Conservation (phyloP, 2,797 vertebrate genomes). For the Esox lucius region DNA sequence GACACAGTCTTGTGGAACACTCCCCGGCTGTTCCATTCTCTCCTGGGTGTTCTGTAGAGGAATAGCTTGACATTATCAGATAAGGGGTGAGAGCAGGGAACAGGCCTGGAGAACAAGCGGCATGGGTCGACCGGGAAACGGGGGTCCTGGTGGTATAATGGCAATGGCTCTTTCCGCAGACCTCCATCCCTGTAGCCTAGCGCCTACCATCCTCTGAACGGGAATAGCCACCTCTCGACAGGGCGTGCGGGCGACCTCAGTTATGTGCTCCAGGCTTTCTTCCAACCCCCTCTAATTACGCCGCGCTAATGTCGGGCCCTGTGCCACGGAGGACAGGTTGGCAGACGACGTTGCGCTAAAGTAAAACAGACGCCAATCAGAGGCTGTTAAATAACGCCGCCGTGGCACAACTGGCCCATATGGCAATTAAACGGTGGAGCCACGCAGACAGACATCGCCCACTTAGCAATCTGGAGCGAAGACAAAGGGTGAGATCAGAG, state of each 20-base stretch:
- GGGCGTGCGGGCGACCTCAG: neutral
- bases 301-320: conserved; percentile 1
- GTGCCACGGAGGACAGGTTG: conserved; percentile 12
- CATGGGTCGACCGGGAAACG: neutral
- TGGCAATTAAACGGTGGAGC: conserved; percentile 5
- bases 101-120: neutral
- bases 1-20: neutral
- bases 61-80: neutral
- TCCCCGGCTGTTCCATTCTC: conserved; percentile 11
- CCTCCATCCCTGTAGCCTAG: neutral
- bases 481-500: too few relatives aligned
- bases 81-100: neutral
- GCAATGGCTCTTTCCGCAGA: neutral
- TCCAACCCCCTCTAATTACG: neutral
- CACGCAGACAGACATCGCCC: neutral
- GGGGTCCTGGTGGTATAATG: neutral
- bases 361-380: neutral
- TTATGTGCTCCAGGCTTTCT: neutral
- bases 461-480: neutral
- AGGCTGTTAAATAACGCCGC: neutral
- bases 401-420: neutral
- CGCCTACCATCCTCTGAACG: neutral
- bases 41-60: neutral
- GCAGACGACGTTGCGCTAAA: neutral
- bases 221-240: neutral